Evolutionary conservation across 2,888 invertebrate species (phyloP).

Genomic region (Chloroclystis v-ata): DNA sequence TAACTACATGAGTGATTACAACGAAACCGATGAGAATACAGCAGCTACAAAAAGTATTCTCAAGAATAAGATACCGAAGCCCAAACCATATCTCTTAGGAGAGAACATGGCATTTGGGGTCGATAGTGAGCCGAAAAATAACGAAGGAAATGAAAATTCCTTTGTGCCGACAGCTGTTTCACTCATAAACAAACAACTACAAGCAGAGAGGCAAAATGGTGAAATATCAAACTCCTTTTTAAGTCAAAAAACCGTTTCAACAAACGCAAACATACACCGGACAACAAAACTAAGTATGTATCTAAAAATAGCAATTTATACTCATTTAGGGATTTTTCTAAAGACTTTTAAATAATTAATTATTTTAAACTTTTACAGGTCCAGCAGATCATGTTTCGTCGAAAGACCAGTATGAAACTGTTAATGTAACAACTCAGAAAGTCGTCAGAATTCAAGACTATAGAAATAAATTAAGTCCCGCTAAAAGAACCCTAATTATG

Average conservation of each 20-base stretch:
- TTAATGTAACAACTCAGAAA: constrained; percentile 23
- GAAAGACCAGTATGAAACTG: constrained; percentile 19
- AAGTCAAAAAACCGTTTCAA: constrained; percentile 36
- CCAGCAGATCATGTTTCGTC: constrained; percentile 16
- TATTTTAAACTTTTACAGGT: constrained; percentile 26
- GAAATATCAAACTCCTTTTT: constrained; percentile 39
- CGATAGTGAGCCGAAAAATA: constrained; percentile 35
- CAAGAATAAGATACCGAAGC: constrained; percentile 85
- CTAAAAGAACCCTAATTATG: constrained; percentile 38
- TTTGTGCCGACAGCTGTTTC: constrained; percentile 52
- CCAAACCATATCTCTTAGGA: constrained; percentile 85
- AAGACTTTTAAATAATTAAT: constrained; percentile 12
- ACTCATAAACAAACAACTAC: constrained; percentile 61
- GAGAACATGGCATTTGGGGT: constrained; percentile 78
- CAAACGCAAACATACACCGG: constrained; percentile 41
- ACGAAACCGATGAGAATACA: constrained; percentile 71
- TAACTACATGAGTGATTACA: constrained; percentile 43
- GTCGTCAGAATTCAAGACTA: constrained; percentile 27
- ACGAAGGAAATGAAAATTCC: constrained; percentile 30
- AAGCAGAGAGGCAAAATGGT: constrained; percentile 42
- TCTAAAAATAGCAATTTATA: no score
- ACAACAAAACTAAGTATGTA: constrained; percentile 33
- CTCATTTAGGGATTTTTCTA: neutral
- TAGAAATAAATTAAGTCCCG: constrained; percentile 17
- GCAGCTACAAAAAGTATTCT: constrained; percentile 83